Base-by-base conservation (phyloP, 2,888 invertebrate species). In the Elmis aenea region DNA sequence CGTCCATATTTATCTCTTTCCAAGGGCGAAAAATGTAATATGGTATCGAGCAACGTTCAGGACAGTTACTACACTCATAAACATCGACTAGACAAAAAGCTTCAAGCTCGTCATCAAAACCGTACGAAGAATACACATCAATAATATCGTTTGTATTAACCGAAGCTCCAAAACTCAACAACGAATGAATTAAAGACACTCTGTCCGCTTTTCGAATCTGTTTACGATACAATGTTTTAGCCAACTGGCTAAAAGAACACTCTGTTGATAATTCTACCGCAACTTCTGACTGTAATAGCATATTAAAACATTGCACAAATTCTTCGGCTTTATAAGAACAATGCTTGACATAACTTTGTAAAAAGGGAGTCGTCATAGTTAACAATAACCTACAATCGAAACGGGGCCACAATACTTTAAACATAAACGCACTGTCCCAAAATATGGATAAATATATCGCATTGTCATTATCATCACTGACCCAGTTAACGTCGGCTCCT, bases 401-500 rank as follows among this genome's bases (percentile, higher is more conserved):
- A 23, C 15, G 25, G 6, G 8, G 9, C 22, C 16, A 36, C 13
- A 40, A 6, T 28, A 22, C 14, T 9, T 37, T 37, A 33, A 40
- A 44, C 15, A 44, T 13, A 11, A 22, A 15, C 13, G 14, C 3
- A 20, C 26, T 15, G 2, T 15, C 2, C 16, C 26, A 33, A 33
- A 13, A 13, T 13, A 44, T n/a, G 5, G 44, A 11, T 6, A 33
- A 34, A n/a, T 24, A 13, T 3, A 40, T 5, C 1, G 30, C 13
- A 16, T 25, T 16, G 8, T 33, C 21, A 5, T 48, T 45, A 9
- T 48, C 40, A 16, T 11, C 12, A 18, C 14, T 2, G 12, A 10
- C 5, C 13, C 48, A 50, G 30, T 55, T 54, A 12, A 57, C 47
- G 33, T 51, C 42, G 6, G 46, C 55, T 14, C 54, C 54, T 40